These are phyloP conservation scores for Ectropis crepuscularia DNA, from an alignment of 2,888 invertebrate genomes.

Conservation along the genomic window DNA sequence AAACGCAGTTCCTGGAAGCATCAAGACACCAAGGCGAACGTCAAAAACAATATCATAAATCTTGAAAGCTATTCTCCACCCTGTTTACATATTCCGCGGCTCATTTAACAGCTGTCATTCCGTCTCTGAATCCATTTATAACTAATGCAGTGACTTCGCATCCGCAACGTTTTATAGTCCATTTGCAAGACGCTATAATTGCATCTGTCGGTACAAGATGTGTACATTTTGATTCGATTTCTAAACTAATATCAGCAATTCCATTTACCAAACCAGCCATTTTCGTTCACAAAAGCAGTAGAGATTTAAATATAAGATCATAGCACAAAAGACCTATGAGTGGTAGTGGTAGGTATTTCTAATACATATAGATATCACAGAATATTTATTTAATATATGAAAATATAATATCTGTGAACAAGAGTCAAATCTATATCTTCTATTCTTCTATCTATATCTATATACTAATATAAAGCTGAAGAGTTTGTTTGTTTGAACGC, in stretches of 20 bases:
- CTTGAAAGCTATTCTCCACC: conserved; percentile 15
- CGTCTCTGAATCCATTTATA: conserved; percentile 32
- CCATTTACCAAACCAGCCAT: not conserved
- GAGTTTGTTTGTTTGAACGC: too few relatives aligned
- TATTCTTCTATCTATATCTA: too few relatives aligned
- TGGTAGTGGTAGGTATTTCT: too few relatives aligned
- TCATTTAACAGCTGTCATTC: conserved; percentile 26
- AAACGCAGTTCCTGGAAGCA: conserved; percentile 6
- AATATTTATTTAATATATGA: too few relatives aligned
- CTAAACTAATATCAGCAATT: not conserved
- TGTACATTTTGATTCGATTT: not conserved
- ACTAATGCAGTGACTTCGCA: conserved; percentile 38
- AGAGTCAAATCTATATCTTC: too few relatives aligned
- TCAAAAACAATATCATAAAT: conserved; percentile 26
- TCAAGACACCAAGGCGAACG: conserved; percentile 7
- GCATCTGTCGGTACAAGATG: conserved; percentile 34
- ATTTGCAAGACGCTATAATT: conserved; percentile 63
- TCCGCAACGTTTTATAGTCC: conserved; percentile 58
- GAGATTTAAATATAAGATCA: too few relatives aligned
- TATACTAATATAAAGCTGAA: too few relatives aligned
- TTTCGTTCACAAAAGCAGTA: too few relatives aligned
- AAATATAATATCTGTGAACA: too few relatives aligned
- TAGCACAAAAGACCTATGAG: too few relatives aligned
- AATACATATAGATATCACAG: too few relatives aligned
- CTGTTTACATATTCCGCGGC: conserved; percentile 23